phyloP scores from a whole-genome alignment of 2,797 vertebrate genomes.

The Huso huso region DNA sequence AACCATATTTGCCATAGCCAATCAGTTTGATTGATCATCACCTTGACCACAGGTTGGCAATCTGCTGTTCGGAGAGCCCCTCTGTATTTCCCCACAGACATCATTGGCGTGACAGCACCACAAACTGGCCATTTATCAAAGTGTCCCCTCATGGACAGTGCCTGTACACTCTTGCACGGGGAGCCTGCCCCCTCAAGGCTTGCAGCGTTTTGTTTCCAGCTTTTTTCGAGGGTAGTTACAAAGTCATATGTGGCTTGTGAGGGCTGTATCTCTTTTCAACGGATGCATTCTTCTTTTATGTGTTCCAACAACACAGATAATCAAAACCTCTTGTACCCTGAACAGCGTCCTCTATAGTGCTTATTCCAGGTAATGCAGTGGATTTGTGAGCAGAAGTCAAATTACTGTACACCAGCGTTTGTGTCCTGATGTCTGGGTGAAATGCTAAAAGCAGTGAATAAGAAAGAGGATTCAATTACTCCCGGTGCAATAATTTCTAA shows the following conservation, averaged over 20 bases:
- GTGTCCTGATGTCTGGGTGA: too few species aligned
- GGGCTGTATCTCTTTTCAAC: slow-evolving; percentile 2
- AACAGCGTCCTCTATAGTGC: too few species aligned
- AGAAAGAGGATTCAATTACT: too few species aligned
- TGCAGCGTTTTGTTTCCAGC: neutral
- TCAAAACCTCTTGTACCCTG: too few species aligned
- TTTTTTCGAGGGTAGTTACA: slow-evolving; percentile 10
- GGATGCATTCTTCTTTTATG: slow-evolving; percentile 20
- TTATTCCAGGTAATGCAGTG: too few species aligned
- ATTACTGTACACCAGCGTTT: too few species aligned
- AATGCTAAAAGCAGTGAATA: too few species aligned
- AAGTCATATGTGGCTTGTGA: slow-evolving; percentile 10
- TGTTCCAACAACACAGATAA: too few species aligned
- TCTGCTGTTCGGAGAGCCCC: slow-evolving; percentile 72
- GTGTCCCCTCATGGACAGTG: slow-evolving; percentile 58
- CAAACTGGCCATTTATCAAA: slow-evolving; percentile 92
- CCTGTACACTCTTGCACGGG: slow-evolving; percentile 6
- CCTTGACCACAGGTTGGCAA: slow-evolving; percentile 74
- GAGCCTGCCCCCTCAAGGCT: neutral
- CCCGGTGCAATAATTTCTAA: too few species aligned
- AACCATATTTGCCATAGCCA: slow-evolving; percentile 77
- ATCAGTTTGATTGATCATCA: slow-evolving; percentile 92
- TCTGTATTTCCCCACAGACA: slow-evolving; percentile 76
- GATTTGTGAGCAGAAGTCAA: too few species aligned
- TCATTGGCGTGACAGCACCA: slow-evolving; percentile 74